Evolutionary conservation across 2,113 vertebrate genomes (phyloP), one percentile per base, ranked within the genome.

Genomic region (Nibea coibor): DNA sequence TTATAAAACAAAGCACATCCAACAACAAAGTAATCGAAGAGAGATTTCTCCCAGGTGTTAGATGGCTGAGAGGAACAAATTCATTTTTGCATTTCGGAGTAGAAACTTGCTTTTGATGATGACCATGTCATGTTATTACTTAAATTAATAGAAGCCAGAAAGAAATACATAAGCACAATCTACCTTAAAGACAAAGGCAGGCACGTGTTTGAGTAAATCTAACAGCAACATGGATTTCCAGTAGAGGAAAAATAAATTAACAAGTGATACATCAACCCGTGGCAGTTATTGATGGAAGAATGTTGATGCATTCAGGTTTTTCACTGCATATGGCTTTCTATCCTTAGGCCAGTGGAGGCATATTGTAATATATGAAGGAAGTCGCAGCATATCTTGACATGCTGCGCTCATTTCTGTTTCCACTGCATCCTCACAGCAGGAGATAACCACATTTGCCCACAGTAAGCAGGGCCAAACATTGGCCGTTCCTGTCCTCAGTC

Each of bases 401-500:
- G 56, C 75, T 80, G 64, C 39, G 57, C 57, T 78, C 48, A 70
- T 72, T 84, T 84, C 66, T 84, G 73, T 80, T 85, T 84, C 65
- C 48, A 72, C 51, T 72, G 78, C 80, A 74, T 84, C 74, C 68
- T 76, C 68, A 42, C 68, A 86, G 81, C 57, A 54, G 78, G 82
- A 63, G 83, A 81, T 72, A 83, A 82, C 62, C 73, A 84, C 66
- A 53, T 45, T 75, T 78, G 79, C 79, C 84, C 51, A 54, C 67
- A 80, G 53, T 75, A 59, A 80, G 26, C 79, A 71, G 75, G 68
- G 48, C 70, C 53, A 53, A 84, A 78, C 63, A 19, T 22, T 62
- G 65, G 78, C 48, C 0, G 67, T 16, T 11, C 22, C 53, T 17
- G n/a, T 72, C 75, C 68, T 75, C 58, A 4, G 35, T 61, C 1